Evolutionary conservation across 2,113 vertebrate species (phyloP).

Genomic region (Rynchops niger): DNA sequence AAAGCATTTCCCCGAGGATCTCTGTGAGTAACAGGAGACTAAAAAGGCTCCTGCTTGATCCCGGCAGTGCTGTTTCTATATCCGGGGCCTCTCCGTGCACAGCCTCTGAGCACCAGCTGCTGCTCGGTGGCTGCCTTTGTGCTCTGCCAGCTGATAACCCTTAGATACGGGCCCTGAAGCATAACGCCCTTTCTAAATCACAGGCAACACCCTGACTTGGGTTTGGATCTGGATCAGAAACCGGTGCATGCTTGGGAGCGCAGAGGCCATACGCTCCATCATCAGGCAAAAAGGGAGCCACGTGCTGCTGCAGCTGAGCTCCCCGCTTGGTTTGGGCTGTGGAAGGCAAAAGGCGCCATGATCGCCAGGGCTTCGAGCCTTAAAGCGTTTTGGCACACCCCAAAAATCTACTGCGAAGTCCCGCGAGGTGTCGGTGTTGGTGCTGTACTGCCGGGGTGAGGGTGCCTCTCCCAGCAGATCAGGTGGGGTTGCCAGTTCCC

Average conservation of each 20-base stretch:
- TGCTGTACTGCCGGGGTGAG: not conserved
- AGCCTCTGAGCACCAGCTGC: not conserved
- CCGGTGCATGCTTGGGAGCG: constrained; percentile 9
- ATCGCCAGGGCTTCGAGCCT: not conserved
- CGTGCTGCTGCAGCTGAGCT: not conserved
- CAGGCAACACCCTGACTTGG: not conserved
- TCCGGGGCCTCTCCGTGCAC: not conserved
- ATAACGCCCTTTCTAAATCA: constrained; percentile 38
- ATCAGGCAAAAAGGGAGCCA: not conserved
- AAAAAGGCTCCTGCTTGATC: not conserved
- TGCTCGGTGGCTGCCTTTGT: not conserved
- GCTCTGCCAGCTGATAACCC: not conserved
- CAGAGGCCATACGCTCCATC: not conserved
- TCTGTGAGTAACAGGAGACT: not conserved
- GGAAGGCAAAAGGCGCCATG: not conserved
- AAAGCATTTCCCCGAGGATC: not conserved
- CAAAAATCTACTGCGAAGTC: not conserved
- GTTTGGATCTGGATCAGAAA: constrained; percentile 36
- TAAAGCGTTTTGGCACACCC: not conserved
- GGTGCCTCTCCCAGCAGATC: not conserved
- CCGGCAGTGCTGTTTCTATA: not conserved
- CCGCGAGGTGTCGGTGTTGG: not conserved
- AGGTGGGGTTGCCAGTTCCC: not conserved
- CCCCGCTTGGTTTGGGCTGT: not conserved
- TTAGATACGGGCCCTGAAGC: not conserved